Evolutionary conservation across 1,140 invertebrate species (phyloP), one percentile per base, ranked within the genome.

Genomic region (Microplitis demolitor): DNA sequence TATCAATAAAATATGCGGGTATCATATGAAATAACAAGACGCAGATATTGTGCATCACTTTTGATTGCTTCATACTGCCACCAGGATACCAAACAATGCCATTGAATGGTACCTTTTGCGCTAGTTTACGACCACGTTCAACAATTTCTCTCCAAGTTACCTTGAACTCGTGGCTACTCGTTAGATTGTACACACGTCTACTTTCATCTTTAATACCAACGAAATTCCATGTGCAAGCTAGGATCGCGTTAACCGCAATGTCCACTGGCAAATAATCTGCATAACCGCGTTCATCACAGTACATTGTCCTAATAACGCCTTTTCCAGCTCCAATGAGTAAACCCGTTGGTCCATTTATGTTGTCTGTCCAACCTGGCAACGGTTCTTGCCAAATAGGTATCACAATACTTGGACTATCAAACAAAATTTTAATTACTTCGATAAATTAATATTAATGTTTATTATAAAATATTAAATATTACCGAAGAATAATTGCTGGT

Each of bases 281-380:
- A 74, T 94, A 93, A 51, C 91, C 90, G 67, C 90, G 89, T 60
- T 90, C 88, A 78, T 94, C 90, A 78, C 94, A 95, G 76, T 93
- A 92, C 93, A 97, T 96, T 0, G 93, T 93, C 56, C 95, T 87
- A 63, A 97, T 90, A 0, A 97, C 91, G 5, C 95, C 95, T 88
- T 96, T 96, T 37, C 95, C 95, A 54, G 92, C 92, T 3, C 91
- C 93, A 35, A 93, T 93, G 4, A 94, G 81, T 0, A 94, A 83
- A 11, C 93, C 95, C 35, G 93, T 95, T 0, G 96, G 95, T 31
- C 96, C 96, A 81, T 97, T 97, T 70, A 96, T 92, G 81, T 97
- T 98, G 79, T 98, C 96, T 2, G 95, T 97, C 97, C 97, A 99
- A 34, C 96, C 96, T 0, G 92, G 92, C 4, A 94, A 74, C 0